phyloP scores from a whole-genome alignment of 2,888 invertebrate genomes.

The Troides oblongomaculatus region DNA sequence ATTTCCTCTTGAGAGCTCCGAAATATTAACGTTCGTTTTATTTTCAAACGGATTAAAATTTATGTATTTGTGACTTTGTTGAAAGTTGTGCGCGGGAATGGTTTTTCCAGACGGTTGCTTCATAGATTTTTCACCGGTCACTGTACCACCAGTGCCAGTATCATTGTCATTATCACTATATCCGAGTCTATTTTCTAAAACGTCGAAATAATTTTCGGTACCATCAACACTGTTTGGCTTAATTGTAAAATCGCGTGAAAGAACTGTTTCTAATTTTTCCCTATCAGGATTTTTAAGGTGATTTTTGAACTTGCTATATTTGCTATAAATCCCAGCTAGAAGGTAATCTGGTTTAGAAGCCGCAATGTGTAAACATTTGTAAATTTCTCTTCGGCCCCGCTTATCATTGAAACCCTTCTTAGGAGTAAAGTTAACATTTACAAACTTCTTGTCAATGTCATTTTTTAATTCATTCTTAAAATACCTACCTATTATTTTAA shows the following conservation, averaged over 20 bases:
- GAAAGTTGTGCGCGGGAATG: not conserved
- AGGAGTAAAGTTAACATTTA: not conserved
- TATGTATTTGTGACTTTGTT: conserved; percentile 2
- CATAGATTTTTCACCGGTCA: not conserved
- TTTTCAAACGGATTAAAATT: conserved; percentile 7
- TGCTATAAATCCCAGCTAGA: conserved; percentile 12
- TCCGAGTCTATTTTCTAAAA: conserved; percentile 14
- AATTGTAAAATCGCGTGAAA: not conserved
- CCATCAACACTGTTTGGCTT: conserved; percentile 3
- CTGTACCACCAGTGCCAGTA: not conserved
- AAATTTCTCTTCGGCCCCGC: conserved; percentile 5
- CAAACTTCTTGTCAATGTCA: conserved; percentile 11
- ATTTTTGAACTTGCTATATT: conserved; percentile 20
- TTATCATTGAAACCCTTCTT: conserved; percentile 2
- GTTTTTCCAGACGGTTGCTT: not conserved
- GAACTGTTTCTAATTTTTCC: conserved; percentile 10
- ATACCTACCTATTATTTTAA: conserved; percentile 15
- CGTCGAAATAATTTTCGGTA: conserved; percentile 16
- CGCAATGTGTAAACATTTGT: conserved; percentile 2
- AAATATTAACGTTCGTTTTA: conserved; percentile 11
- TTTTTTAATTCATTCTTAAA: conserved; percentile 2
- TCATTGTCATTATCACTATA: not conserved
- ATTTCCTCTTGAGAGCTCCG: conserved; percentile 11
- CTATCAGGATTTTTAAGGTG: conserved; percentile 14
- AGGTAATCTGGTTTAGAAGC: conserved; percentile 1